Conservation (phyloP, 2,797 vertebrate species). For the Gambelia wislizenii region DNA sequence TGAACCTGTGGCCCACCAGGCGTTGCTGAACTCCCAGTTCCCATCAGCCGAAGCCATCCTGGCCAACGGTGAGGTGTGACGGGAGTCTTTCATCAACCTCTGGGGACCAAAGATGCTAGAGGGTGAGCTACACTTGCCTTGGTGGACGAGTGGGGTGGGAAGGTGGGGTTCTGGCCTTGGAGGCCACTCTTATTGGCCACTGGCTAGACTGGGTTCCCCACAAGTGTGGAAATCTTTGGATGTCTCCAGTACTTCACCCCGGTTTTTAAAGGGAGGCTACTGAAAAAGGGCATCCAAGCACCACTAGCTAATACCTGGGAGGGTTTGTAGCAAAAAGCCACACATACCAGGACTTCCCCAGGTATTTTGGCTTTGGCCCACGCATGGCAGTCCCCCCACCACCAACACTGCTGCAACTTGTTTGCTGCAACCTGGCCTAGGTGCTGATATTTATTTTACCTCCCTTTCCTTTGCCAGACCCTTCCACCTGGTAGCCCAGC, state of each 20-base stretch:
- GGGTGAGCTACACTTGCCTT: no score
- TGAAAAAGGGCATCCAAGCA: conserved; percentile 61
- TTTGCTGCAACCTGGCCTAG: conserved; percentile 30
- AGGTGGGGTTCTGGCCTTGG: no score
- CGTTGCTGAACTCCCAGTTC: not conserved
- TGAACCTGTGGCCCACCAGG: no score
- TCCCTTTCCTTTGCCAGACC: conserved; percentile 39
- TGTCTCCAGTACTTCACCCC: conserved; percentile 41
- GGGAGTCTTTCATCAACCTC: not conserved
- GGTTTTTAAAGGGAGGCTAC: conserved; percentile 56
- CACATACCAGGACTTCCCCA: not conserved
- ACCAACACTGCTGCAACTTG: conserved; percentile 39
- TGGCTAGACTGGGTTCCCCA: no score
- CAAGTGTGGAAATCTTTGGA: not conserved
- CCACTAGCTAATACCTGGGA: conserved; percentile 50
- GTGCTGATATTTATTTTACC: conserved; percentile 47
- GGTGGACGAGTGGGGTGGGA: no score
- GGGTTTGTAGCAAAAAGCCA: conserved; percentile 19
- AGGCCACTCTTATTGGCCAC: no score
- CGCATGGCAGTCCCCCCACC: conserved; percentile 46
- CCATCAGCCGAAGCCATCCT: not conserved
- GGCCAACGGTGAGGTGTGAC: no score
- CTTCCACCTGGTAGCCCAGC: conserved; percentile 34
- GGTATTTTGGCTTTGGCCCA: conserved; percentile 4
- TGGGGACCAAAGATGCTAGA: no score